Percentiles rank a stretch among this genome's conserved stretches.
These are phyloP conservation scores for Sepiola atlantica DNA, from an alignment of 2,888 invertebrate species.

Conservation along the genomic window DNA sequence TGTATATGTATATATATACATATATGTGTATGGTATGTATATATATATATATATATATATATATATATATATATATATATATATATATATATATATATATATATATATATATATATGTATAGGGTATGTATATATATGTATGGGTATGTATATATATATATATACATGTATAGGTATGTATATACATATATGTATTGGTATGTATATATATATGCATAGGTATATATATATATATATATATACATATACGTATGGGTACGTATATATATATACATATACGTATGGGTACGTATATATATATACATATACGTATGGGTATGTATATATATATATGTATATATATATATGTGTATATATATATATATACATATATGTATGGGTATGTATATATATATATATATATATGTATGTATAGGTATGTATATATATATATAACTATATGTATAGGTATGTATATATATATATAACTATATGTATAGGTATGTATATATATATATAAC, in stretches of 20 bases:
- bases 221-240: neutral
- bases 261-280: neutral
- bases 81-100: constrained; percentile 19
- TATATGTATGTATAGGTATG: neutral
- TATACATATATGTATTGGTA: neutral
- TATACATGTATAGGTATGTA: neutral
- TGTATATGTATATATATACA: neutral
- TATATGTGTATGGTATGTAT: no score
- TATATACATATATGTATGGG: neutral
- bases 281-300: neutral
- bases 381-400: neutral
- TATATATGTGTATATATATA: neutral
- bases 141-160: neutral
- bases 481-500: neutral
- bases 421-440: no score
- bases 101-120: neutral
- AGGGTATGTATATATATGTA: neutral
- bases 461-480: neutral
- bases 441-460: no score
- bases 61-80: neutral
- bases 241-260: neutral
- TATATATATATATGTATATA: neutral
- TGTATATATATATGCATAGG: no score
- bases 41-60: neutral
- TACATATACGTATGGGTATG: neutral